Percentiles rank a stretch among this genome's conserved stretches.
Conservation (phyloP, 2,113 vertebrate species). For the Zootoca vivipara region DNA sequence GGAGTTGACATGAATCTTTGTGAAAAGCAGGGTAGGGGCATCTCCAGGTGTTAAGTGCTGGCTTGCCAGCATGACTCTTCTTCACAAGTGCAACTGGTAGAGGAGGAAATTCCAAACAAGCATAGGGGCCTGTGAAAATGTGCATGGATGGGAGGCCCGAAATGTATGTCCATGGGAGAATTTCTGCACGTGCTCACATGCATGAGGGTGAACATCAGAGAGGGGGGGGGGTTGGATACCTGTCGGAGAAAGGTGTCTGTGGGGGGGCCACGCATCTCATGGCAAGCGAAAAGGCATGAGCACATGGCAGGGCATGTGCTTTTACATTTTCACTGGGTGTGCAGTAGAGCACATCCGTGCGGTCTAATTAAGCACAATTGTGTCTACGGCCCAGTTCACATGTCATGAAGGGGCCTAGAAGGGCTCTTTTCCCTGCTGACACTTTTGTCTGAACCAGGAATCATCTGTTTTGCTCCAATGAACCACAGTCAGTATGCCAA, state of each 20-base stretch:
- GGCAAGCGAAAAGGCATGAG: neutral
- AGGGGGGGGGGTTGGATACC: too few species aligned
- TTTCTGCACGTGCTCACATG: neutral
- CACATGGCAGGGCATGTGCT: neutral
- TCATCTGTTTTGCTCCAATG: too few species aligned
- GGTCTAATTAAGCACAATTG: neutral
- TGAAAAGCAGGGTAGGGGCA: neutral
- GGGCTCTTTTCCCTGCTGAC: too few species aligned
- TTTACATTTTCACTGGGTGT: neutral
- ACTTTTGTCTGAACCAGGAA: too few species aligned
- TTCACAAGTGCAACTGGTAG: neutral
- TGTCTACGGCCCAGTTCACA: neutral
- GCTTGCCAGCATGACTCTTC: neutral
- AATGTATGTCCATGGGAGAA: neutral
- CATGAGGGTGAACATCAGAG: neutral
- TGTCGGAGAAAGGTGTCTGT: neutral
- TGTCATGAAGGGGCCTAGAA: too few species aligned
- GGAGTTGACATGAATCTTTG: neutral
- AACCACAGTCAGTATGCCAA: too few species aligned
- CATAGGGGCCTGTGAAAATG: too few species aligned
- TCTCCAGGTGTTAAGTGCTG: neutral
- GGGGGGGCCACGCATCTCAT: neutral
- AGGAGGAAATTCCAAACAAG: neutral
- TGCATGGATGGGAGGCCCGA: neutral
- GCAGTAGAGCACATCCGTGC: neutral